Evolutionary conservation across 2,797 vertebrate species (phyloP), one percentile per base, ranked within the genome.

Genomic region (Coccyzus lansbergi): DNA sequence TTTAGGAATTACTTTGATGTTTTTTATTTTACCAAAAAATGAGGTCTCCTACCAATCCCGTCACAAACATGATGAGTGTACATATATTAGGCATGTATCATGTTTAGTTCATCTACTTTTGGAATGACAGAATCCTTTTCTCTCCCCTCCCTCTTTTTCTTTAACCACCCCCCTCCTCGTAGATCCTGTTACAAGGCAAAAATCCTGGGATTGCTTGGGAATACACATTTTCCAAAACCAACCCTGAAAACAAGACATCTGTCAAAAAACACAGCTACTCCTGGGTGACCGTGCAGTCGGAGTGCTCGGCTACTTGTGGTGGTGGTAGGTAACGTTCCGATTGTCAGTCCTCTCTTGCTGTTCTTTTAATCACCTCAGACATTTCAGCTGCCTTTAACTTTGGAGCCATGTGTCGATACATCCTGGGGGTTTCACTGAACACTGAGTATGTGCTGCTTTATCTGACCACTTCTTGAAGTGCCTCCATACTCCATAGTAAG

Each of bases 131-230:
- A 85, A 80, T 67, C 3, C 5, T 8, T 25, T 31, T 49, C 31
- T 62, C 42, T 60, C 56, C 12, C 49, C 24, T 9, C n/a, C 9
- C 29, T 24, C 49, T n/a, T 24, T 28, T 33, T 90, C 18, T 83
- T 58, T 10, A 13, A 70, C 28, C 17, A 31, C 7, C 22, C 36
- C 17, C 18, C 26, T 10, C 31, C 78, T 9, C 95, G 36, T 86
- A 99, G 99, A 98, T 99, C 90, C 98, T 99, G 36, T 98, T 99
- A 87, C 99, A 99, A 98, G 99, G 99, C 91, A 99, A 98, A 97
- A 99, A 99, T 96, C 99, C 98, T 1, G 99, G 99, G 4, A 98
- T 99, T 82, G 79, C 98, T 49, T 99, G 99, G 99, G 98, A 99
- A 96, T 99, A 99, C 65, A 98, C 99, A 0, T 97, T 99, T 94